Percentiles rank a stretch among this genome's conserved stretches.
Evolutionary conservation across 2,888 invertebrate genomes (phyloP).

Genomic region (Spilosoma lubricipeda): DNA sequence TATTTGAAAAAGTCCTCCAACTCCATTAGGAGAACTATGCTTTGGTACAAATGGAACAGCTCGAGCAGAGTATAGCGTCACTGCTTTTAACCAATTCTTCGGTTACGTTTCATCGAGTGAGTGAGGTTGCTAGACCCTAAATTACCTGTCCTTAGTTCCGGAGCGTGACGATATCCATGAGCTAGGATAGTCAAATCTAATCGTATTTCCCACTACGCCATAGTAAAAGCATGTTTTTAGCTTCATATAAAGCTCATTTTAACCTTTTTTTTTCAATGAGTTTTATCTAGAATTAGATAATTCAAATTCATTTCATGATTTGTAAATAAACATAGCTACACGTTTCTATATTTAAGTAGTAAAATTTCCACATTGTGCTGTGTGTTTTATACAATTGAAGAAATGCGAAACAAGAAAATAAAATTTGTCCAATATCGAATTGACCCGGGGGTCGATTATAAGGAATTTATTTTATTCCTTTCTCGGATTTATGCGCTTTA

Average conservation of each 20-base stretch:
- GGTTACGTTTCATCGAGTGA: no score
- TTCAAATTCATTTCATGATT: background rate
- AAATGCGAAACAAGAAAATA: background rate
- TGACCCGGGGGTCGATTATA: constrained; percentile 18
- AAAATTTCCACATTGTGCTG: background rate
- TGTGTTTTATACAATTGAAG: background rate
- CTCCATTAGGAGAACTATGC: background rate
- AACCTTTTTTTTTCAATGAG: background rate
- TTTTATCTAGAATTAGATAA: background rate
- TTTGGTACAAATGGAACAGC: background rate
- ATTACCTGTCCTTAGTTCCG: no score
- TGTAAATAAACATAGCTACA: background rate
- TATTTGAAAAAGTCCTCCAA: no score
- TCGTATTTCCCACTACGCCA: no score
- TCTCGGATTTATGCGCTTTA: constrained; percentile 19
- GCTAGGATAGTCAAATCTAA: no score
- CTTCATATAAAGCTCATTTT: background rate
- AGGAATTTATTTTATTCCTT: constrained; percentile 22
- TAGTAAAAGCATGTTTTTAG: no score
- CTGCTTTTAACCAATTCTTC: no score
- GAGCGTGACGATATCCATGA: no score
- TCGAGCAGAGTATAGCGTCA: background rate
- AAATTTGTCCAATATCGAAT: background rate
- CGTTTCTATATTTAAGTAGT: background rate
- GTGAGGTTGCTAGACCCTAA: no score